Evolutionary conservation across 2,888 invertebrate genomes (phyloP).

Genomic region (Colostygia pectinataria): DNA sequence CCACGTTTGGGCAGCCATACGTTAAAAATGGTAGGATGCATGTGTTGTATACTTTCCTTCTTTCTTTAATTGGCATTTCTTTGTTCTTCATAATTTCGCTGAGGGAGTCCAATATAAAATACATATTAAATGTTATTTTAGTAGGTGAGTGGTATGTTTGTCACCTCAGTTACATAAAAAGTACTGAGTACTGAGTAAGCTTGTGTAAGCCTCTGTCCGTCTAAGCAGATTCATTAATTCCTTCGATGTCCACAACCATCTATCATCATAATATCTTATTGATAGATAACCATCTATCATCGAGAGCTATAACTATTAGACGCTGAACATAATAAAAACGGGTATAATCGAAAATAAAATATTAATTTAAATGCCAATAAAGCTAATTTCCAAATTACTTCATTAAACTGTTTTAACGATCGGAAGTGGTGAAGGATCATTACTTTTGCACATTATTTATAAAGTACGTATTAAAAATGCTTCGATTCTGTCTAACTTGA

Average conservation of each 20-base stretch:
- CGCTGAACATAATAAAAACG: background rate
- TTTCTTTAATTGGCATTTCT: no score
- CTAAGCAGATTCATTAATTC: background rate
- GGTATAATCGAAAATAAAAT: background rate
- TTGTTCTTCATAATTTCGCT: no score
- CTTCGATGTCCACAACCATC: background rate
- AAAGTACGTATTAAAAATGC: conserved; percentile 19
- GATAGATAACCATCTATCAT: background rate
- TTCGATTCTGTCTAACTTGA: conserved; percentile 26
- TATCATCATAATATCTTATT: background rate
- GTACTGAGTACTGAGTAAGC: no score
- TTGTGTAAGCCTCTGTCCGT: no score
- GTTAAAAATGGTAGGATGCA: no score
- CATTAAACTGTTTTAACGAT: conserved; percentile 26
- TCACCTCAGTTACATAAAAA: no score
- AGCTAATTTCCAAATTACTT: conserved; percentile 16
- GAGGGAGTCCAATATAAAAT: no score
- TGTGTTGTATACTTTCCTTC: no score
- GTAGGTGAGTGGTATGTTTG: no score
- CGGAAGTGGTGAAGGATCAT: conserved; percentile 37
- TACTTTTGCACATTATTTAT: conserved; percentile 24
- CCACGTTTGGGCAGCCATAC: no score
- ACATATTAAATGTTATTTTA: no score
- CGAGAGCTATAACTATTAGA: background rate
- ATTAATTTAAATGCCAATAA: conserved; percentile 8